These are phyloP conservation scores for Cinclus cinclus DNA, from an alignment of 2,113 vertebrate species.

Conservation along the genomic window DNA sequence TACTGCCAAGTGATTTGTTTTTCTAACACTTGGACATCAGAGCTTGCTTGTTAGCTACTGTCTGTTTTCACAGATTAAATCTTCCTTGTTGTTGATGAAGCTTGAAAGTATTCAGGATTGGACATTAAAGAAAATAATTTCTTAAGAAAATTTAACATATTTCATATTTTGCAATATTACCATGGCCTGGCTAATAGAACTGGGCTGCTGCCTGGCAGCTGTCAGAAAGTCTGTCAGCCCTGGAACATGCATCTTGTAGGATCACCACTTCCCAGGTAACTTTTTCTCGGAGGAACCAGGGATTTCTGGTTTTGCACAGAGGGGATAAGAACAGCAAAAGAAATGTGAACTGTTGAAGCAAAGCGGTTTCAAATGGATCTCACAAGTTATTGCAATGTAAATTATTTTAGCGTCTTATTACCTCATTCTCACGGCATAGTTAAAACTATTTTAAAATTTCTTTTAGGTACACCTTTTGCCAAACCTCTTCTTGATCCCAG, in stretches of 20 bases:
- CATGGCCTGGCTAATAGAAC: too few relatives aligned
- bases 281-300: background rate
- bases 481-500: background rate
- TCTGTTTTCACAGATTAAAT: background rate
- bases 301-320: background rate
- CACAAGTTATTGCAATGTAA: background rate
- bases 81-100: background rate
- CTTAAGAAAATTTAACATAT: background rate
- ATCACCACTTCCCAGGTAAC: background rate
- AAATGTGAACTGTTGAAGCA: background rate
- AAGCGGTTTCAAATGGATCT: background rate
- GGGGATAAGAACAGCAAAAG: background rate
- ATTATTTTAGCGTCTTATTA: background rate
- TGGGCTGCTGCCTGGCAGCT: background rate
- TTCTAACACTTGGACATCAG: background rate
- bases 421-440: background rate
- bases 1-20: background rate
- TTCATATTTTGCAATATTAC: background rate
- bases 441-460: background rate
- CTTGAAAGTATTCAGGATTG: background rate
- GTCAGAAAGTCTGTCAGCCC: background rate
- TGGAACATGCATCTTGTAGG: background rate
- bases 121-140: background rate
- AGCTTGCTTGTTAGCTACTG: background rate
- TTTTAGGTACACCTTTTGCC: background rate